Evolutionary conservation across 2,888 invertebrate species (phyloP).

Genomic region (Heterodera filipjevi): DNA sequence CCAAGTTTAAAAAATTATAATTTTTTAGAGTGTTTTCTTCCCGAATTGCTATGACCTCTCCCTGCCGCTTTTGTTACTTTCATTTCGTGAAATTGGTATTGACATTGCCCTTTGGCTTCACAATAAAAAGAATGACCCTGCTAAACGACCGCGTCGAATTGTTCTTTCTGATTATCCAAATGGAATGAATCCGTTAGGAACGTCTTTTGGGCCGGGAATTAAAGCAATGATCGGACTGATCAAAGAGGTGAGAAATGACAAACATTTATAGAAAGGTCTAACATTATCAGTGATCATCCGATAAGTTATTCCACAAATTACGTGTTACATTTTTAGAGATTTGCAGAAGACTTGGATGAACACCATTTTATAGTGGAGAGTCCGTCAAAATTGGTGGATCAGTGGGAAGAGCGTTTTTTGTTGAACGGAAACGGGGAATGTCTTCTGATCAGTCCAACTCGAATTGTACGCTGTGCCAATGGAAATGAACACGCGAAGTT

Average conservation of each 20-base stretch:
- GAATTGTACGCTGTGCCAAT: not conserved
- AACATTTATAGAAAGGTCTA: not conserved
- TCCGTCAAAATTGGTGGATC: not conserved
- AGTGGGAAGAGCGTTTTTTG: not conserved
- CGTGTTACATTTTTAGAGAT: not conserved
- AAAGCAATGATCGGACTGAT: slow-evolving; percentile 13
- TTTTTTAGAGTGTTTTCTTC: slow-evolving; percentile 21
- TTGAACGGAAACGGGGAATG: not conserved
- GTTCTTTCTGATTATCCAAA: not conserved
- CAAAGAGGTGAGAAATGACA: slow-evolving; percentile 20
- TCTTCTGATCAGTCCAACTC: not conserved
- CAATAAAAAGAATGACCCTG: not conserved
- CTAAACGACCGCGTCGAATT: not conserved
- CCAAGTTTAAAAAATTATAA: too few relatives aligned
- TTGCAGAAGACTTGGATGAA: not conserved
- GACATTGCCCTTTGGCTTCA: not conserved
- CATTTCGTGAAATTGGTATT: not conserved
- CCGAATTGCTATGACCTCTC: slow-evolving; percentile 10
- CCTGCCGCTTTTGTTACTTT: not conserved
- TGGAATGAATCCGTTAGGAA: not conserved
- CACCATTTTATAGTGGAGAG: not conserved
- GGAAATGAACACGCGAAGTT: slow-evolving; percentile 3
- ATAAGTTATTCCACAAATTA: not conserved
- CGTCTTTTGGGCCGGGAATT: not conserved
- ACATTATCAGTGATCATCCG: not conserved